Evolutionary conservation across 2,113 vertebrate genomes (phyloP).

Genomic region (Sminthopsis crassicaudata): DNA sequence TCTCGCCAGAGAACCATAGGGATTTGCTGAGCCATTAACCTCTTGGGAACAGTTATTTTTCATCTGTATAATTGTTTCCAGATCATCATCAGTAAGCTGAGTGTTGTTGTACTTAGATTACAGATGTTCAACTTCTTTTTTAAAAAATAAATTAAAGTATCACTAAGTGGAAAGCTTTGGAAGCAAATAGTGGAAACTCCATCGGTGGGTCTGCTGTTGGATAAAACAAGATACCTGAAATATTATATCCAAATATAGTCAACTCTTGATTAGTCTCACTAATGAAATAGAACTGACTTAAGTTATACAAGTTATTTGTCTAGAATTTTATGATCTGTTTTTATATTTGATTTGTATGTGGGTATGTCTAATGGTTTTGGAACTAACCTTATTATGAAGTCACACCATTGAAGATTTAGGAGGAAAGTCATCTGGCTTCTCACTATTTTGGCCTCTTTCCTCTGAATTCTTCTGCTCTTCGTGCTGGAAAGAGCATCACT

Average conservation of each 20-base stretch:
- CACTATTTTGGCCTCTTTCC: background rate
- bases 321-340: background rate
- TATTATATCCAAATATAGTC: conserved; percentile 22
- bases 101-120: conserved; percentile 56
- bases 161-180: conserved; percentile 51
- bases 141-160: conserved; percentile 41
- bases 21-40: background rate
- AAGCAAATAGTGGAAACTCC: conserved; percentile 24
- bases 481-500: background rate
- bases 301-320: background rate
- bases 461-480: background rate
- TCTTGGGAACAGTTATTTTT: background rate
- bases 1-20: background rate
- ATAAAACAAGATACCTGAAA: conserved; percentile 8
- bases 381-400: background rate
- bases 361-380: background rate
- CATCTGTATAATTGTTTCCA: conserved; percentile 38
- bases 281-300: background rate
- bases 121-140: conserved; percentile 54
- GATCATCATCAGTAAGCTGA: conserved; percentile 29
- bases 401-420: conserved; percentile 14
- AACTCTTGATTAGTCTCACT: background rate
- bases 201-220: background rate
- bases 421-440: conserved; percentile 19
- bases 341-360: background rate